Evolutionary conservation across 1,140 invertebrate species (phyloP), one percentile per base, ranked within the genome.

Genomic region (Diprion similis): DNA sequence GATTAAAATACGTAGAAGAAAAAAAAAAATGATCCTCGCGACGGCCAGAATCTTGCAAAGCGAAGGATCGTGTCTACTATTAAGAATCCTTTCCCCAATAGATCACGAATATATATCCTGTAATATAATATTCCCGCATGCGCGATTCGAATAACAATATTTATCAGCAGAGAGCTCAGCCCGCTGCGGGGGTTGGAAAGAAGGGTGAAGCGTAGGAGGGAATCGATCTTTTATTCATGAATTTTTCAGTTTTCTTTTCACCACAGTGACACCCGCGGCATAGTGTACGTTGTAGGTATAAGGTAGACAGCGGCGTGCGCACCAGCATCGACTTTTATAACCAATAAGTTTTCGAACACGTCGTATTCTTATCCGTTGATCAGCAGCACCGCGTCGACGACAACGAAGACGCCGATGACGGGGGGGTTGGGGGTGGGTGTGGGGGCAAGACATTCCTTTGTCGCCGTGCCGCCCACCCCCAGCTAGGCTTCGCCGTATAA

Each of bases 221-320:
- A 59, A n/a, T 59, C 8, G 51, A 59, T 59, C 51, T 59, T 59
- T 59, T 59, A 59, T 59, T 59, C 51, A 59, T 59, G 51, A 59
- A 59, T 59, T 59, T 59, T 59, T 59, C 51, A 59, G 51, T 59
- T 59, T 59, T 59, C 51, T 59, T 59, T 59, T 59, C 51, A 59
- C 24, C 51, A 10, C 48, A 13, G 11, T 59, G 11, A 13, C 51
- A 1, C 51, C n/a, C 51, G 11, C 51, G 3, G 11, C 51, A 13
- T 8, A 8, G 51, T 59, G n/a, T 59, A 11, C n/a, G 24, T 37
- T 37, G 24, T 37, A 37, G 24, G 24, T 37, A 37, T 37, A 37
- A 37, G 24, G 24, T 37, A 37, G 2, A 37, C 24, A 37, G 24
- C 24, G 24, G 11, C 51, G n/a, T 8, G 11, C 51, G 11, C 51